These are phyloP conservation scores for Manacus vitellinus DNA, from an alignment of 2,113 vertebrate species.

Conservation along the genomic window DNA sequence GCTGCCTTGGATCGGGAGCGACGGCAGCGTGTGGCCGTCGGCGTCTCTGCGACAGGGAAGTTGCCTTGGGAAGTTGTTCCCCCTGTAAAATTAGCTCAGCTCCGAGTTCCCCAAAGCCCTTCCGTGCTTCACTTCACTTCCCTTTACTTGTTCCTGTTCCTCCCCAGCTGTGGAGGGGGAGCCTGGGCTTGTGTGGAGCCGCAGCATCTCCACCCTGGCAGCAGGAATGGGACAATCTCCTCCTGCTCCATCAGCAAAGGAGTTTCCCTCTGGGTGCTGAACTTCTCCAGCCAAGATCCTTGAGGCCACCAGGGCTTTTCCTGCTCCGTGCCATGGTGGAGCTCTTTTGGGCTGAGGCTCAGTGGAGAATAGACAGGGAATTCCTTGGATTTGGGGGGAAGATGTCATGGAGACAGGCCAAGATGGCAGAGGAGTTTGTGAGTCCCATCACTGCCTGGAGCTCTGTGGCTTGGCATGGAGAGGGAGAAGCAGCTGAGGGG, in stretches of 20 bases:
- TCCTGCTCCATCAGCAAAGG: background rate
- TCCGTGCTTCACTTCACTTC: background rate
- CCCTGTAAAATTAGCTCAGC: background rate
- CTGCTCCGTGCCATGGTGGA: fast-evolving
- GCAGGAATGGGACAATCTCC: fast-evolving
- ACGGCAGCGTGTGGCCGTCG: background rate
- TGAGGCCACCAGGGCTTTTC: background rate
- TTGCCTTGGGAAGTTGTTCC: background rate
- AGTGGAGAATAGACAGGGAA: background rate
- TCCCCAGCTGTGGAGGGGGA: background rate
- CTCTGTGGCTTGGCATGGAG: fast-evolving
- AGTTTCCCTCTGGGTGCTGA: background rate
- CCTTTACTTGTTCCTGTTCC: background rate
- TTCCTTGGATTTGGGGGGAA: background rate
- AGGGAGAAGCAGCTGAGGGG: background rate
- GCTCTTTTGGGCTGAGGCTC: background rate
- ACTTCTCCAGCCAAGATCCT: too few species aligned
- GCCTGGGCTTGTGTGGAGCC: background rate
- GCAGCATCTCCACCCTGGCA: background rate
- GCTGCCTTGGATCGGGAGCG: fast-evolving
- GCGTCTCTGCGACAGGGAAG: background rate
- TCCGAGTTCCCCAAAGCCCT: background rate
- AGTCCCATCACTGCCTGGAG: fast-evolving
- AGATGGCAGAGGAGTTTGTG: background rate
- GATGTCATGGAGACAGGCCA: background rate